Conservation (phyloP, 2,113 vertebrate species). For the Bombycilla garrulus region DNA sequence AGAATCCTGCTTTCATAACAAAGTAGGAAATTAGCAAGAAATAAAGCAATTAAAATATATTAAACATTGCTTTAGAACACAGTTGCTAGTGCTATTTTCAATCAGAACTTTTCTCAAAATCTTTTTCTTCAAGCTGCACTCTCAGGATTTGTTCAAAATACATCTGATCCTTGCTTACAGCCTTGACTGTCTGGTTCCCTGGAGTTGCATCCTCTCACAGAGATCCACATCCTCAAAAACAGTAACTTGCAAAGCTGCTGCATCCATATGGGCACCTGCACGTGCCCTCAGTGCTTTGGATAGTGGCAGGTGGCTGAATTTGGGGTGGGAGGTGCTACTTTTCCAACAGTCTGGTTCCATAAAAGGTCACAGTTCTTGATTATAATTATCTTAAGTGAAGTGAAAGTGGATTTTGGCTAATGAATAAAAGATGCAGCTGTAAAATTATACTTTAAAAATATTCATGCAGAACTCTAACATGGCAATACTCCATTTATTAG, state of each 20-base stretch:
- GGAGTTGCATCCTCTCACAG: neutral
- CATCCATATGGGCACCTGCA: neutral
- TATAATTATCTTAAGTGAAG: neutral
- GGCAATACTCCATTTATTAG: neutral
- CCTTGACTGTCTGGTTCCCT: neutral
- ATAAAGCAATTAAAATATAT: neutral
- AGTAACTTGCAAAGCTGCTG: neutral
- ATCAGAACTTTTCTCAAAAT: neutral
- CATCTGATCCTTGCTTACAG: neutral
- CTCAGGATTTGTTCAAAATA: neutral
- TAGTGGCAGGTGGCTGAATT: neutral
- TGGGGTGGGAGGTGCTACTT: neutral
- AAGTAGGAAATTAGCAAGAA: neutral
- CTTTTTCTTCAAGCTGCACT: neutral
- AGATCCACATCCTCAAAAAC: neutral
- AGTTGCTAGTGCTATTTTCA: neutral
- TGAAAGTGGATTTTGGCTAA: neutral
- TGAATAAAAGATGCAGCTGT: neutral
- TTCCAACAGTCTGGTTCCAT: neutral
- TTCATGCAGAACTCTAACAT: neutral
- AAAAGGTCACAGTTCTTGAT: fast-evolving
- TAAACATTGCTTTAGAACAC: neutral
- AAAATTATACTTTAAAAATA: neutral
- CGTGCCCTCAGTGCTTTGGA: neutral
- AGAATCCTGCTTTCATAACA: neutral